Percentiles rank a stretch among this genome's conserved stretches.
phyloP scores from a whole-genome alignment of 2,797 vertebrate species.

The Acomys russatus region DNA sequence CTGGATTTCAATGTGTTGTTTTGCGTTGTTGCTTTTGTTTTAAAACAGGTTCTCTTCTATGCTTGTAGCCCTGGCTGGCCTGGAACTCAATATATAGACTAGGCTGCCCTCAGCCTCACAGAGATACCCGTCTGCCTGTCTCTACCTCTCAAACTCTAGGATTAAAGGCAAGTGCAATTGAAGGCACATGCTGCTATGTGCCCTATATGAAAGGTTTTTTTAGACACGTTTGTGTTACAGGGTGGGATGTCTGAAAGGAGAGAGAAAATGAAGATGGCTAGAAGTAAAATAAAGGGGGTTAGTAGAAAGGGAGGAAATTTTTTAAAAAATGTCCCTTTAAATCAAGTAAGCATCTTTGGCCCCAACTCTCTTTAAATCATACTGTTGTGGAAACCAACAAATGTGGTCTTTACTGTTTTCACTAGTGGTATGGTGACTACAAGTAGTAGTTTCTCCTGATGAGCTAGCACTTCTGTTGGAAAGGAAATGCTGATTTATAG shows the following conservation, averaged over 20 bases:
- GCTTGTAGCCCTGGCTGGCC: background rate
- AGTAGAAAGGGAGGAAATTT: background rate
- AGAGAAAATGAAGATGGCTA: conserved; percentile 19
- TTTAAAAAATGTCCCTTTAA: conserved; percentile 12
- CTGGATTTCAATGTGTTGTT: background rate
- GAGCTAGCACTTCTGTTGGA: conserved; percentile 34
- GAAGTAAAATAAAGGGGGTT: background rate
- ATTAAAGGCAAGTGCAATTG: background rate
- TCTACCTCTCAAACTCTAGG: background rate
- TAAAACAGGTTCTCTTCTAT: background rate
- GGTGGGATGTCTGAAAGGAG: background rate
- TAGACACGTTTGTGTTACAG: background rate
- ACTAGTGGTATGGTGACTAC: background rate
- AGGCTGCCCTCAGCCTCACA: background rate
- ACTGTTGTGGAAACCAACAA: background rate
- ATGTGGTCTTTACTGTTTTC: background rate
- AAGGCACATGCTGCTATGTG: background rate
- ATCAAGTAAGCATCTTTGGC: background rate
- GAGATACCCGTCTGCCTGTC: background rate
- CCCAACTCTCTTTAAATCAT: background rate
- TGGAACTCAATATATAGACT: background rate
- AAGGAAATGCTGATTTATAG: background rate
- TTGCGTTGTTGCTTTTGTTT: background rate
- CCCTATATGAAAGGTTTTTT: background rate
- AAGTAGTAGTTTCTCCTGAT: background rate